Base-by-base conservation (phyloP, 2,888 invertebrate species). In the Aspidiotus rigidus region DNA sequence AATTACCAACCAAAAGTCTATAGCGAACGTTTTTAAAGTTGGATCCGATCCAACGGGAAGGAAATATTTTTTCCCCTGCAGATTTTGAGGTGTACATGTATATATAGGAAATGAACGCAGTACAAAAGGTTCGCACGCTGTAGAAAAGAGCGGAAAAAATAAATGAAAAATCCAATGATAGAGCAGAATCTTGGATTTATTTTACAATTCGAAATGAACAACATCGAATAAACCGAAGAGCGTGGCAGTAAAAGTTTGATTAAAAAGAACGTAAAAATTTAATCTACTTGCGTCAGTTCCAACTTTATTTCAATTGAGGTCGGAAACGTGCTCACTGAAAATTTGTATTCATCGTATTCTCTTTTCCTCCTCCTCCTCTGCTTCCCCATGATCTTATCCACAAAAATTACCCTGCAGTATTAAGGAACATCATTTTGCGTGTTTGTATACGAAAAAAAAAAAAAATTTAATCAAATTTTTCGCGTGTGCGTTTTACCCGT, bases 301-400 rank as follows among this genome's bases (percentile, higher is more conserved):
- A 66, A 66, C 59, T 66, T 66, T 66, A 57, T 66, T 57, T 66
- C 66, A 66, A 57, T 66, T 60, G 57, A 66, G 59, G 57, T 66
- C 60, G 11, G 7, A 7, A 17, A 28, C 16, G 59, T 59, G 59
- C 39, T 59, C 49, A 59, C 59, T 57, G 41, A n/a, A 59, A 49
- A 66, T 66, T 64, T 55, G 64, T 44, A 41, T 64, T n/a, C 28
- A 7, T 59, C 39, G 28, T 59, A 2, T 28, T 2, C 10, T 49
- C 11, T 49, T 6, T 11, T n/a, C n/a, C 6, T n/a, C 49, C n/a
- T n/a, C n/a, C 49, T 49, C 49, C 49, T 49, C 49, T 3, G 10
- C 49, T 2, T 6, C 49, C 49, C 49, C 28, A 28, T 28, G 28
- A 28, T 28, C 28, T 28, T 28, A 28, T 28, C 28, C 28, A 28